These are phyloP conservation scores for Micromys minutus DNA, from an alignment of 2,113 vertebrate species.

Conservation along the genomic window DNA sequence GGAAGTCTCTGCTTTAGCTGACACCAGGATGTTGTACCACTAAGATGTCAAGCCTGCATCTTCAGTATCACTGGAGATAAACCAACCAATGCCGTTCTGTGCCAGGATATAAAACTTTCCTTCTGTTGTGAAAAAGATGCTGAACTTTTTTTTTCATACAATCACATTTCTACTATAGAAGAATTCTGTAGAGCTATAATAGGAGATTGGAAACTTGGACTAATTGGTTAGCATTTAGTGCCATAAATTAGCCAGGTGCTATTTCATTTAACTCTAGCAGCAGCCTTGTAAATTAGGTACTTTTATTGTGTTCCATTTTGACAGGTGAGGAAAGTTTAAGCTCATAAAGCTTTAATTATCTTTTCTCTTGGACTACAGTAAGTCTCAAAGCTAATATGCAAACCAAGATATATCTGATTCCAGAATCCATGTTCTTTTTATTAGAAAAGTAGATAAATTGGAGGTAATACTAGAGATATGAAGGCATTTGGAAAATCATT, in stretches of 20 bases:
- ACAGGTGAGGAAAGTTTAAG: conserved; percentile 51
- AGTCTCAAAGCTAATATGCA: conserved; percentile 46
- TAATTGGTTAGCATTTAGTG: conserved; percentile 47
- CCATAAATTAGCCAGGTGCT: neutral
- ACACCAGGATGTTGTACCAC: neutral
- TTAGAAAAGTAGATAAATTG: conserved; percentile 34
- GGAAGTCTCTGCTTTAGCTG: neutral
- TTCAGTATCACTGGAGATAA: neutral
- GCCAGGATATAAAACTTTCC: neutral
- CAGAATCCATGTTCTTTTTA: conserved; percentile 31
- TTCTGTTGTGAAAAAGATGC: neutral
- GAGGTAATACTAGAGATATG: neutral
- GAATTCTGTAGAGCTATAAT: neutral
- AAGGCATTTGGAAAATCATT: conserved; percentile 33
- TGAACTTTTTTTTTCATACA: conserved; percentile 12
- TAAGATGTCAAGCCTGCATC: neutral
- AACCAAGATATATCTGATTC: conserved; percentile 7
- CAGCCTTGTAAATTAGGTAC: conserved; percentile 25
- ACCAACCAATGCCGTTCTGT: neutral
- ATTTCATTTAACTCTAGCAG: conserved; percentile 41
- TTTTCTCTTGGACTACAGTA: conserved; percentile 13
- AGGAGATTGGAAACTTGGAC: conserved; percentile 9
- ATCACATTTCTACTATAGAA: neutral
- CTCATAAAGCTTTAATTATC: conserved; percentile 56
- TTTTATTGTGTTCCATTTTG: conserved; percentile 53